Evolutionary conservation across 2,797 vertebrate species (phyloP).

Genomic region (Halcyon smyrnensis): DNA sequence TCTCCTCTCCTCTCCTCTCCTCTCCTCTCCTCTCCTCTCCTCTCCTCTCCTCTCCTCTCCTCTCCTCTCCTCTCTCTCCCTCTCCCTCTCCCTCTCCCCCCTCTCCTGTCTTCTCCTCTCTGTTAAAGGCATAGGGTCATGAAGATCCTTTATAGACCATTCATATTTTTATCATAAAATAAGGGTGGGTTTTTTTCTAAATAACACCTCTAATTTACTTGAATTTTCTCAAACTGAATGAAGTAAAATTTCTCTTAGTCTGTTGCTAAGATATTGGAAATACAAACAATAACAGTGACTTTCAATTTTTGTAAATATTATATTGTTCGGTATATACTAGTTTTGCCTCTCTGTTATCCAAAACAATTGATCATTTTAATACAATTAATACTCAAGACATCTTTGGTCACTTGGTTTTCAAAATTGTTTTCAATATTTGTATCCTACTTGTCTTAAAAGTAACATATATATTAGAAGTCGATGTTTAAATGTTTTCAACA

Average conservation of each 20-base stretch:
- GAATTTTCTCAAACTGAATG: not conserved
- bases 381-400: not conserved
- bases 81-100: no score
- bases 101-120: no score
- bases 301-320: not conserved
- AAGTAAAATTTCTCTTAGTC: not conserved
- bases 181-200: not conserved
- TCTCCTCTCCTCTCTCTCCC: rapidly evolving
- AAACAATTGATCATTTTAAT: not conserved
- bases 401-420: not conserved
- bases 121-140: not conserved
- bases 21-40: no score
- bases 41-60: no score
- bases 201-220: not conserved
- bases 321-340: not conserved
- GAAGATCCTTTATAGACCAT: not conserved
- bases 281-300: not conserved
- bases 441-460: not conserved
- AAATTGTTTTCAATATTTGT: not conserved
- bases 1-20: no score
- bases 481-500: not conserved
- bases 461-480: not conserved
- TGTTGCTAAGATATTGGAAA: not conserved
- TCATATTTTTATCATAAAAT: not conserved
- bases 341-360: not conserved